These are phyloP conservation scores for Brachionus asplanchnoidis DNA, from an alignment of 1,140 invertebrate species.

Conservation along the genomic window DNA sequence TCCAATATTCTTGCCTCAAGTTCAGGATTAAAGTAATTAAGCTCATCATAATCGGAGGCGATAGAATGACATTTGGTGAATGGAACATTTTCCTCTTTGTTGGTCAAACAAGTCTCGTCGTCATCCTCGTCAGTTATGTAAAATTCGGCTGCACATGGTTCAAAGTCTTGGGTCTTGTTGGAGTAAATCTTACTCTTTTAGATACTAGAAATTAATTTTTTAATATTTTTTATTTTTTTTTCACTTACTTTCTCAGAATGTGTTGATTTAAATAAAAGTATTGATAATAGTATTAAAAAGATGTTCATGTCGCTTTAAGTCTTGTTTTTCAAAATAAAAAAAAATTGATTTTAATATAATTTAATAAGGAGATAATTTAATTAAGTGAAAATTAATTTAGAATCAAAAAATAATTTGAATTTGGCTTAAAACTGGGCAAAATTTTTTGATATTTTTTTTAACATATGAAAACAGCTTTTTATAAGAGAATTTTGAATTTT, in stretches of 20 bases:
- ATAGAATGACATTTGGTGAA: neutral
- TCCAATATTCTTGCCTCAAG: constrained; percentile 23
- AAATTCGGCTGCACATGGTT: neutral
- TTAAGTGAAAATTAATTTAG: neutral
- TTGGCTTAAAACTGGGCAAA: neutral
- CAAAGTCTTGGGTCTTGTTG: neutral
- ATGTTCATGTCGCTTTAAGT: neutral
- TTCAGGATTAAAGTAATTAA: constrained; percentile 19
- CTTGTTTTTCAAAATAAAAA: neutral
- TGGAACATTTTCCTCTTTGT: neutral
- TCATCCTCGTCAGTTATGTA: neutral
- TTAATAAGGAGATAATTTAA: neutral
- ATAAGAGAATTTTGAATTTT: too few relatives aligned
- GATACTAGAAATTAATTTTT: neutral
- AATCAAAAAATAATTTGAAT: neutral
- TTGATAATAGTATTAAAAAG: neutral
- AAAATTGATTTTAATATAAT: neutral
- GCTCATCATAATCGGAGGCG: neutral
- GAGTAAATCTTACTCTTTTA: neutral
- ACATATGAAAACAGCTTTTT: too few relatives aligned
- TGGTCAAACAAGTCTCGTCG: neutral
- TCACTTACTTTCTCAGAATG: neutral
- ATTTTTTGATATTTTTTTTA: neutral
- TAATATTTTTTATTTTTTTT: neutral
- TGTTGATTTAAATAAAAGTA: neutral